phyloP scores from a whole-genome alignment of 1,140 invertebrate genomes.

The Heliothis virescens region DNA sequence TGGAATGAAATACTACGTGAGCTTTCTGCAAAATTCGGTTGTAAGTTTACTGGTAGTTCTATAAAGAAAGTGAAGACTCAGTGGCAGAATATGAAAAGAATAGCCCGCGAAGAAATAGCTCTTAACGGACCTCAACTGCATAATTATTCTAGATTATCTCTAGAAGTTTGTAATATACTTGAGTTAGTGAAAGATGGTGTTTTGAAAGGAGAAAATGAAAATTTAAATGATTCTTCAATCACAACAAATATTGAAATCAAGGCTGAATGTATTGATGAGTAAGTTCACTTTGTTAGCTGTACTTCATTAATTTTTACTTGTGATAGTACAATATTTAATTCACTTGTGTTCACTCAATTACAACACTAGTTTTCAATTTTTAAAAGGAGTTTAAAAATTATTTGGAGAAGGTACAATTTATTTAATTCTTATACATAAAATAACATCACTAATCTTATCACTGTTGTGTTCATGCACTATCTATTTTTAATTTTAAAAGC shows the following conservation, averaged over 20 bases:
- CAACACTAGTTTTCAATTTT: too few relatives aligned
- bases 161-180: conserved; percentile 79
- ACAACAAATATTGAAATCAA: conserved; percentile 78
- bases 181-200: conserved; percentile 74
- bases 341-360: too few relatives aligned
- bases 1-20: conserved; percentile 81
- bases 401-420: too few relatives aligned
- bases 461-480: too few relatives aligned
- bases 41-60: conserved; percentile 75
- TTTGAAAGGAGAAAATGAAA: conserved; percentile 63
- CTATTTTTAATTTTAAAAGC: too few relatives aligned
- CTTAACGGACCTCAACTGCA: conserved; percentile 65
- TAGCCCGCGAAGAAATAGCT: conserved; percentile 79
- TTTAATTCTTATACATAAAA: too few relatives aligned
- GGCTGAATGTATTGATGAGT: conserved; percentile 79
- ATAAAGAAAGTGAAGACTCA: conserved; percentile 83
- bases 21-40: conserved; percentile 72
- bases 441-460: too few relatives aligned
- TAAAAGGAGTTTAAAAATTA: too few relatives aligned
- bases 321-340: too few relatives aligned
- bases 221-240: conserved; percentile 64
- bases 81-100: conserved; percentile 84
- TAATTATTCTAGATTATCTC: conserved; percentile 71
- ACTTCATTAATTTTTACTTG: too few relatives aligned
- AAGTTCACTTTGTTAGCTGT: conserved; percentile 56